Conservation (phyloP, 2,888 invertebrate genomes). For the Atrina japonica region DNA sequence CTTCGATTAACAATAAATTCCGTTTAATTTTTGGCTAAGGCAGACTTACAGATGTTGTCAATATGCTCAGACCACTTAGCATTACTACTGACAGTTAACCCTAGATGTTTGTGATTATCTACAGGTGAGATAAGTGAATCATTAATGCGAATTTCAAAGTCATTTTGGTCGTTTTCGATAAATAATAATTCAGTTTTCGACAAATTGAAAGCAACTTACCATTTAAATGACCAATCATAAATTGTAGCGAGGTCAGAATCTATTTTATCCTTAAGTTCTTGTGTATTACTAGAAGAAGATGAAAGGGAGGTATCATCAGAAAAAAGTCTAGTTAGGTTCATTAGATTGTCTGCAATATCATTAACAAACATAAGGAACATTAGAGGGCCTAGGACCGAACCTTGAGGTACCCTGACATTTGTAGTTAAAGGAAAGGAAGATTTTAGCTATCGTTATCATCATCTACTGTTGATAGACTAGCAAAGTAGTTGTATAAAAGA, state of each 20-base stretch:
- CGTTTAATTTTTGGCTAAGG: neutral
- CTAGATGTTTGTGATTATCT: neutral
- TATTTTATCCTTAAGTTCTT: neutral
- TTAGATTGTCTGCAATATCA: no score
- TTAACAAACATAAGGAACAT: no score
- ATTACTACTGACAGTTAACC: no score
- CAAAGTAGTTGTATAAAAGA: no score
- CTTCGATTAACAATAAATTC: neutral
- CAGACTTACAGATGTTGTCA: slow-evolving; percentile 3
- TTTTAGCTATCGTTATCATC: no score
- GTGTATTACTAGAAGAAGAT: neutral
- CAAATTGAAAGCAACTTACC: neutral
- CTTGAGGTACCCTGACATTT: no score
- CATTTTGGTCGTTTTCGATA: neutral
- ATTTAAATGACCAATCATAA: slow-evolving; percentile 1
- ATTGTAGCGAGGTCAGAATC: neutral
- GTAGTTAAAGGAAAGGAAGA: no score
- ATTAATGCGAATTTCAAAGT: slow-evolving; percentile 5
- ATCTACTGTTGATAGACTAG: no score
- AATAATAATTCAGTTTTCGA: slow-evolving; percentile 4
- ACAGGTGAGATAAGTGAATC: neutral
- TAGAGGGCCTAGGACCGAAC: no score
- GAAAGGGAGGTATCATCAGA: slow-evolving; percentile 2
- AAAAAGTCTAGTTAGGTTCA: no score
- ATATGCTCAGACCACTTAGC: neutral